These are phyloP conservation scores for Girardinus metallicus DNA, from an alignment of 2,797 vertebrate genomes.

Conservation along the genomic window DNA sequence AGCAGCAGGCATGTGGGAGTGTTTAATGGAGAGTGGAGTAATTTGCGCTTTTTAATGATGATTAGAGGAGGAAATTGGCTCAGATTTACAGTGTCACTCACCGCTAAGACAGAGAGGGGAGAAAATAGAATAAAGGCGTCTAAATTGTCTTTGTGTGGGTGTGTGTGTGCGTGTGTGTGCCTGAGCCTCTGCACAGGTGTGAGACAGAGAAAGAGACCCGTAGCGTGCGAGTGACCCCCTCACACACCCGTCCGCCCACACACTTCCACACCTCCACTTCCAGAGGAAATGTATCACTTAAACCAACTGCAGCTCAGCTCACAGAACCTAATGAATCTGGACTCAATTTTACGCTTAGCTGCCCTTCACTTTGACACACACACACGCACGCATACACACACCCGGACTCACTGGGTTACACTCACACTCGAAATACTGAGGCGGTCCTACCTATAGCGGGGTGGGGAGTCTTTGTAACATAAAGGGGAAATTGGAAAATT, in stretches of 20 bases:
- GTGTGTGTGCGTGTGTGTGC: constrained; percentile 26
- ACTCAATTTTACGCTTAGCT: constrained; percentile 98
- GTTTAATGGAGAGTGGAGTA: constrained; percentile 91
- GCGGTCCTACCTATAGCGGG: constrained; percentile 57
- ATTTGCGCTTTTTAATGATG: constrained; percentile 93
- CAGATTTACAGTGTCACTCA: constrained; percentile 96
- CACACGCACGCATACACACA: constrained; percentile 7
- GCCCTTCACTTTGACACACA: constrained; percentile 83
- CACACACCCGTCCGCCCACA: constrained; percentile 57
- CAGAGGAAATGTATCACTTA: constrained; percentile 99
- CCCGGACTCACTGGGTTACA: constrained; percentile 15
- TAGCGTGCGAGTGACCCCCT: constrained; percentile 53
- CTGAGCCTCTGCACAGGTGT: constrained; percentile 49
- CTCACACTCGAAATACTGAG: constrained; percentile 47
- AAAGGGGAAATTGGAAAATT: constrained; percentile 69
- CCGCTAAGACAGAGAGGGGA: constrained; percentile 80
- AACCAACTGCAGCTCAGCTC: constrained; percentile 92
- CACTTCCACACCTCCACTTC: constrained; percentile 92
- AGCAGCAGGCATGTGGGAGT: constrained; percentile 77
- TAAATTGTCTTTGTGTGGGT: constrained; percentile 80
- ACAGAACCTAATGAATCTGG: constrained; percentile 95
- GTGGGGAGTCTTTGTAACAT: constrained; percentile 52
- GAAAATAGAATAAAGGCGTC: constrained; percentile 84
- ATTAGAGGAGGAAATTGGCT: constrained; percentile 97
- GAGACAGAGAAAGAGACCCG: constrained; percentile 62